Conservation (phyloP, 2,797 vertebrate genomes). For the Crax fasciolata region DNA sequence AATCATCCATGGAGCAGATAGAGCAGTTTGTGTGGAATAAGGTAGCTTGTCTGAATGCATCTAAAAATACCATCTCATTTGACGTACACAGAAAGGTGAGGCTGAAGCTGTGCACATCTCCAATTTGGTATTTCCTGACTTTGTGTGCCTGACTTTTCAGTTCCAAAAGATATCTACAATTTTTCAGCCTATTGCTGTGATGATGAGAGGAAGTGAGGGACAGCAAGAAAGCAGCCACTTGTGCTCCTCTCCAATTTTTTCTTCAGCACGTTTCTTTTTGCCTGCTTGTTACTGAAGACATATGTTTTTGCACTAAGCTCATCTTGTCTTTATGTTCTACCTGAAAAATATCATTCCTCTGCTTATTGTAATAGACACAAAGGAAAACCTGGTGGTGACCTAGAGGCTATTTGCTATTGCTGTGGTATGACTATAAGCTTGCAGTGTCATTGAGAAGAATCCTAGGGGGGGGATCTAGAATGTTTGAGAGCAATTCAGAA, state of each 20-base stretch:
- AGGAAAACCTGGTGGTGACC: not conserved
- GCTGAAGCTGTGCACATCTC: not conserved
- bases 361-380: not conserved
- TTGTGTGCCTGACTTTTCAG: not conserved
- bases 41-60: not conserved
- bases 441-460: not conserved
- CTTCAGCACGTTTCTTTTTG: not conserved
- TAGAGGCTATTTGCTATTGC: not conserved
- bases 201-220: not conserved
- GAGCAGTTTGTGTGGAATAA: not conserved
- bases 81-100: not conserved
- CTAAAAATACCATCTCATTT: not conserved
- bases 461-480: not conserved
- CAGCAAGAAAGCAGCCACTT: not conserved
- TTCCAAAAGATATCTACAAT: not conserved
- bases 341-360: not conserved
- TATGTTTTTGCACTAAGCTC: not conserved
- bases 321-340: not conserved
- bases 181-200: not conserved
- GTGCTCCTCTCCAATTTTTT: not conserved
- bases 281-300: not conserved
- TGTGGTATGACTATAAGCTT: not conserved
- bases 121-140: not conserved
- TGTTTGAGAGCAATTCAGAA: not conserved
- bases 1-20: not conserved